phyloP scores from a whole-genome alignment of 2,113 vertebrate genomes.

The Cygnus buccinator region DNA sequence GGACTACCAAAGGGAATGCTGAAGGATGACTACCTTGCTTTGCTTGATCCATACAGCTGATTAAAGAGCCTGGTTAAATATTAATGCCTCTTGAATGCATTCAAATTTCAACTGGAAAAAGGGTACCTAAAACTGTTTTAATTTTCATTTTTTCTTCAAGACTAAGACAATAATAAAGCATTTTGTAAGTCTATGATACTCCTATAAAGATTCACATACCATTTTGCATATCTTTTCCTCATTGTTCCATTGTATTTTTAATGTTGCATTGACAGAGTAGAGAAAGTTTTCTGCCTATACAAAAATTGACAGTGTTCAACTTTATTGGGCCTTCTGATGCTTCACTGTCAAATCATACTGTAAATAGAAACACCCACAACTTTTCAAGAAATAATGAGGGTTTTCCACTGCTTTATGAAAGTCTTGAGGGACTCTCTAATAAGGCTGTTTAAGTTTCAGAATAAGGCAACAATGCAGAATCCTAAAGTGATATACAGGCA shows the following conservation, averaged over 20 bases:
- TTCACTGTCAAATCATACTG: neutral
- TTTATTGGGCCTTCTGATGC: neutral
- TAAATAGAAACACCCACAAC: neutral
- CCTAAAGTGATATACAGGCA: neutral
- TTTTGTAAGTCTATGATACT: neutral
- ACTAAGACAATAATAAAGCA: neutral
- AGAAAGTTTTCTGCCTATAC: neutral
- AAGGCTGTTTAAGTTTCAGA: neutral
- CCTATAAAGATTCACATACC: neutral
- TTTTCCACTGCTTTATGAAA: neutral
- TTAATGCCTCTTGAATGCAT: neutral
- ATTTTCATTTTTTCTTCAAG: neutral
- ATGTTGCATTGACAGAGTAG: neutral
- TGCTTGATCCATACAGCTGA: neutral
- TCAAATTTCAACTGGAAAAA: neutral
- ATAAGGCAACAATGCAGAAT: neutral
- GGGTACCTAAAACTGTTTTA: neutral
- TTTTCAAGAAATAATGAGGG: neutral
- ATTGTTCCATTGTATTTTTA: neutral
- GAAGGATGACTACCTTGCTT: neutral
- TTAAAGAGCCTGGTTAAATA: neutral
- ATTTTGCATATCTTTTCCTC: neutral
- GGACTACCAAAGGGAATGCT: neutral
- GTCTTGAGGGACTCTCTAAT: neutral
- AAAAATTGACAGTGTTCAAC: neutral